A percentile compares a stretch with the other conserved stretches of the same genome.
Conservation (phyloP, 2,797 vertebrate species). For the Lemur catta region DNA sequence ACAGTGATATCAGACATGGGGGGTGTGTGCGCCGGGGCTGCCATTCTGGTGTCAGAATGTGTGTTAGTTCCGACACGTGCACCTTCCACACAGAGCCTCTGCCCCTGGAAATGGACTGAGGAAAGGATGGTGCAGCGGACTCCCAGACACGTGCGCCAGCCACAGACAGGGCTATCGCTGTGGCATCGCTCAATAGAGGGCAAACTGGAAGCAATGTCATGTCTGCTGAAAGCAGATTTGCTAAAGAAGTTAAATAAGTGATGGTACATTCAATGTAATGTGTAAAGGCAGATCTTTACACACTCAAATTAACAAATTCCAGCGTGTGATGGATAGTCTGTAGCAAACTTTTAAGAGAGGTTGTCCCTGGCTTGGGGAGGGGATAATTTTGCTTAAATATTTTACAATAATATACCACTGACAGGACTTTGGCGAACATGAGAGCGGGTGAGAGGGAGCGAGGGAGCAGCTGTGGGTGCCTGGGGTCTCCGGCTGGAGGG, state of each 20-base stretch:
- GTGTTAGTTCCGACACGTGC: not conserved
- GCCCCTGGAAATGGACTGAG: not conserved
- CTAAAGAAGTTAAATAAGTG: not conserved
- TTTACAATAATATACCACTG: not conserved
- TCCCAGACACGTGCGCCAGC: accelerated
- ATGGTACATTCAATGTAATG: not conserved
- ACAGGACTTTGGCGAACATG: not conserved
- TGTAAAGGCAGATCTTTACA: not conserved
- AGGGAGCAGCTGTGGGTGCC: not conserved
- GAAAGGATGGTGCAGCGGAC: not conserved
- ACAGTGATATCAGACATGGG: not conserved
- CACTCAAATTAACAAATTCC: not conserved
- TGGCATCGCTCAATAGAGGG: not conserved
- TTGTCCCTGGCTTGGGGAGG: not conserved
- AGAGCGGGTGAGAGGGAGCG: not conserved
- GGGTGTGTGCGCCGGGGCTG: not conserved
- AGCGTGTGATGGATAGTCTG: not conserved
- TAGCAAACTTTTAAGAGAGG: not conserved
- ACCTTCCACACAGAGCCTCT: not conserved
- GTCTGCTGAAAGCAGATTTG: not conserved
- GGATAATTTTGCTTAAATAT: not conserved
- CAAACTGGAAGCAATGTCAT: not conserved
- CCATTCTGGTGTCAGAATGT: not conserved
- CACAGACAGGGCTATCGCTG: not conserved
- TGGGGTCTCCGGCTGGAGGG: not conserved